phyloP scores from a whole-genome alignment of 2,888 invertebrate genomes.

The Auanema sp. region DNA sequence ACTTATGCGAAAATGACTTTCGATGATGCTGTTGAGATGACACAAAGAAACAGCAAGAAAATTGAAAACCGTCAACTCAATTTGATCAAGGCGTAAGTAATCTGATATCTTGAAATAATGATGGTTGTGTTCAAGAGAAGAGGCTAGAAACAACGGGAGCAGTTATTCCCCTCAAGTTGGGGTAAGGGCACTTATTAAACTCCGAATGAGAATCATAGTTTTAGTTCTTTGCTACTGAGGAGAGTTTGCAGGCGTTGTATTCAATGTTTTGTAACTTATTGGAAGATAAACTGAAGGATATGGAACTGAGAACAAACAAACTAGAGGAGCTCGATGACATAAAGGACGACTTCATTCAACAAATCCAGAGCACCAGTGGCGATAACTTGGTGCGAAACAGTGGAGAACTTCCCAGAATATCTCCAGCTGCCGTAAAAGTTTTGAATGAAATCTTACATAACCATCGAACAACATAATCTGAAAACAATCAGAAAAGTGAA shows the following conservation, averaged over 20 bases:
- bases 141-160: background rate
- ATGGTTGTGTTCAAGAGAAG: too few species aligned
- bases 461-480: background rate
- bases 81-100: background rate
- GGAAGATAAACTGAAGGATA: slow-evolving; percentile 35
- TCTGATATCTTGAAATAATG: too few species aligned
- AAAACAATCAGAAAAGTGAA: background rate
- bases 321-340: slow-evolving; percentile 26
- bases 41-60: background rate
- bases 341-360: slow-evolving; percentile 33
- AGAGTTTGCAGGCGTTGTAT: slow-evolving; percentile 49
- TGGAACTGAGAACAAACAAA: slow-evolving; percentile 12
- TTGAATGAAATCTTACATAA: too few species aligned
- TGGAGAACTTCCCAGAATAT: too few species aligned
- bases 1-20: slow-evolving; percentile 52
- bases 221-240: slow-evolving; percentile 30
- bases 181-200: background rate
- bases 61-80: background rate
- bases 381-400: background rate
- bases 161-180: background rate
- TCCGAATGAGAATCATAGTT: slow-evolving; percentile 7
- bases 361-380: background rate
- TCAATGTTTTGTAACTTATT: slow-evolving; percentile 38
- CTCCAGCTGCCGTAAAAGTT: too few species aligned
- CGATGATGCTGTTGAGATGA: slow-evolving; percentile 39